phyloP scores from a whole-genome alignment of 2,797 vertebrate species.

The Gambelia wislizenii region DNA sequence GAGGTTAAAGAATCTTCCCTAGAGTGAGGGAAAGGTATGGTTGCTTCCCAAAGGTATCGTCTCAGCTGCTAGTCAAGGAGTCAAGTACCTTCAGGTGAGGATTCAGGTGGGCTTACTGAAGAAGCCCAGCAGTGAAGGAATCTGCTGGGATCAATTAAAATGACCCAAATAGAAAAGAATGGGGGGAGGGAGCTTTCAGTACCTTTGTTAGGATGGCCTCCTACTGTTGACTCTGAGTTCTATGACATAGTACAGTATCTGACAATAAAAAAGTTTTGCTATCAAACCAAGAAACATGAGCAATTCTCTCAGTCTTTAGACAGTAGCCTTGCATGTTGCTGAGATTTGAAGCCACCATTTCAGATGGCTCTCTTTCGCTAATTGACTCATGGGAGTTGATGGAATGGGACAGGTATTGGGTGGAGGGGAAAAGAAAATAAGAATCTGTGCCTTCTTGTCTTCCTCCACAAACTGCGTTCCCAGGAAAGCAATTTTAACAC shows the following conservation, averaged over 20 bases:
- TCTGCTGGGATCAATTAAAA: slow-evolving; percentile 80
- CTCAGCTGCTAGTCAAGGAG: slow-evolving; percentile 55
- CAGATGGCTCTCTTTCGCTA: background rate
- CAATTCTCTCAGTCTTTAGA: slow-evolving; percentile 43
- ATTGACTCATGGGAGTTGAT: background rate
- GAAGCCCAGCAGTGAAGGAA: slow-evolving; percentile 65
- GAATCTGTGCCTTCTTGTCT: background rate
- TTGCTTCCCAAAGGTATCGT: slow-evolving; percentile 46
- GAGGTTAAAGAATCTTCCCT: slow-evolving; percentile 56
- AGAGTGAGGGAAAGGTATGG: slow-evolving; percentile 37
- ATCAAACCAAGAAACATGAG: slow-evolving; percentile 14
- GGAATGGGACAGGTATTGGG: background rate
- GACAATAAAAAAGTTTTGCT: slow-evolving; percentile 34
- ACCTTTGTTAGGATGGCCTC: slow-evolving; percentile 45
- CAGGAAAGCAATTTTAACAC: background rate
- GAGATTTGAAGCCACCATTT: background rate
- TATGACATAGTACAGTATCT: slow-evolving; percentile 29
- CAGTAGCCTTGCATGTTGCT: background rate
- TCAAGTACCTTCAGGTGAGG: slow-evolving; percentile 54
- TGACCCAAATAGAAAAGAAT: slow-evolving; percentile 66
- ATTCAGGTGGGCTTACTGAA: slow-evolving; percentile 65
- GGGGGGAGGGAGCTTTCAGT: slow-evolving; percentile 50
- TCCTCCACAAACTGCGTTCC: slow-evolving; percentile 16
- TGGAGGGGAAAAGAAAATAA: no score
- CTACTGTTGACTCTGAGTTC: slow-evolving; percentile 51